Base-by-base conservation (phyloP, 1,140 invertebrate genomes). In the Halyomorpha halys region DNA sequence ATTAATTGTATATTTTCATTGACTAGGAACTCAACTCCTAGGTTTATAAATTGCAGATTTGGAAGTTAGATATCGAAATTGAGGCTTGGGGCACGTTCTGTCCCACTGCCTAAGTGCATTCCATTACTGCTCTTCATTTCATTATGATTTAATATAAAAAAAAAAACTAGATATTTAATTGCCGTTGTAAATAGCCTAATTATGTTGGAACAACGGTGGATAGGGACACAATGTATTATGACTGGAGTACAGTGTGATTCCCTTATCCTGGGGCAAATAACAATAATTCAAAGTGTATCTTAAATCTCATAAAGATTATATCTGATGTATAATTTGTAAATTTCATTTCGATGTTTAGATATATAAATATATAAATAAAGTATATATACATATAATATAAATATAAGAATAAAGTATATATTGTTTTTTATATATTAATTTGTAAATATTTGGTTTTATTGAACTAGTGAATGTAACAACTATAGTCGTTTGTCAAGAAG, bases 401-500 rank as follows among this genome's bases (percentile, higher is more conserved):
- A 59, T 44, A 44, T 45, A 25, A 59, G 27, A 21, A 59, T 39
- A 30, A 21, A 60, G n/a, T 65, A 51, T 65, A 60, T 62, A 49
- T 61, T 60, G 30, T 60, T 60, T 60, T 59, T 60, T 60, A 60
- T 60, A 60, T 60, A 39, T 60, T 60, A 44, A 39, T 60, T 60
- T 60, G 59, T 60, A 60, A 44, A 65, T 60, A 65, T 59, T 49
- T 61, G 64, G 53, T 65, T 65, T 56, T 60, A 44, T 59, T 61
- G 56, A 61, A 34, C 56, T 65, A 65, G 56, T 60, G 44, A 65
- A 65, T 65, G 64, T 65, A 65, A 60, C 61, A 25, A 60, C 34
- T 65, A 59, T 65, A 65, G 64, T 65, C 64, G 51, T 65, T 64
- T 65, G 64, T 65, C 64, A 65, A 65, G 44, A 65, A 65, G 62